Evolutionary conservation across 2,797 vertebrate species (phyloP).

Genomic region (Ceyx erithaca): DNA sequence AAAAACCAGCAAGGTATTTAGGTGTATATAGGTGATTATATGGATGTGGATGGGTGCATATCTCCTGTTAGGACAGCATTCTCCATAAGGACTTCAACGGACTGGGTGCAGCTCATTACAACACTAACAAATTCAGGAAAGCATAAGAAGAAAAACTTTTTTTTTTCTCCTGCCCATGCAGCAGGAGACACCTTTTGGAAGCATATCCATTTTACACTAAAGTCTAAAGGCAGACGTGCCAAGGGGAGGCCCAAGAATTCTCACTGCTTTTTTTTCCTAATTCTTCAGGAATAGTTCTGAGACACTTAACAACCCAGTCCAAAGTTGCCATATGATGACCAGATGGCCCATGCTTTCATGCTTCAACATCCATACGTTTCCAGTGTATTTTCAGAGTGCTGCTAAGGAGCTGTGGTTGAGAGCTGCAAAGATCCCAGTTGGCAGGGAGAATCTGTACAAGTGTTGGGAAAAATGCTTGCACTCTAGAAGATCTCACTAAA

Average conservation of each 20-base stretch:
- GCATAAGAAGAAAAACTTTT: too few species aligned
- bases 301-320: constrained; percentile 17
- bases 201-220: not conserved
- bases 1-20: not conserved
- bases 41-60: not conserved
- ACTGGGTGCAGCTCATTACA: not conserved
- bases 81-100: not conserved
- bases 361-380: constrained; percentile 29
- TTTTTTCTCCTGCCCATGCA: not conserved
- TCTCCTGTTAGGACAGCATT: not conserved
- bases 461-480: not conserved
- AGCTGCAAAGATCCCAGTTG: not conserved
- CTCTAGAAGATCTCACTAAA: not conserved
- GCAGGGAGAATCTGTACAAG: constrained; percentile 17
- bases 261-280: not conserved
- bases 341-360: constrained; percentile 35
- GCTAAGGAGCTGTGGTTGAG: not conserved
- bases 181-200: not conserved
- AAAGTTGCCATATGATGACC: constrained; percentile 35
- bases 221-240: not conserved
- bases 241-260: not conserved
- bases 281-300: not conserved
- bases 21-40: not conserved
- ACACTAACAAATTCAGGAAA: not conserved
- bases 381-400: constrained; percentile 10